phyloP scores from a whole-genome alignment of 1,140 invertebrate species.

The Homarus americanus region DNA sequence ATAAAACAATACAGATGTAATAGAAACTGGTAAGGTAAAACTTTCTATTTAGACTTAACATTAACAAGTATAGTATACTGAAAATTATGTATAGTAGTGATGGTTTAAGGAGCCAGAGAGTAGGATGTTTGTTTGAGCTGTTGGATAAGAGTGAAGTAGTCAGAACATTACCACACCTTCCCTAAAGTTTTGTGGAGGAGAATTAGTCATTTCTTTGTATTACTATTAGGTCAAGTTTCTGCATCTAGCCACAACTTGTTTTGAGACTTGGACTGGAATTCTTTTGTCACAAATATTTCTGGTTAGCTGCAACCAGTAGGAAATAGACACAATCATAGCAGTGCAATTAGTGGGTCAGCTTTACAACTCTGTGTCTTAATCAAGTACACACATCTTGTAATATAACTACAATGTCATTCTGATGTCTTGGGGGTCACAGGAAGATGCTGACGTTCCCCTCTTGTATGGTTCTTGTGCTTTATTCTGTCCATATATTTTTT shows the following conservation, averaged over 20 bases:
- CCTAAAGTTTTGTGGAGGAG: neutral
- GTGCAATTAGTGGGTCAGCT: slow-evolving; percentile 38
- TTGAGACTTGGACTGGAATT: neutral
- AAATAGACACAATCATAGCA: slow-evolving; percentile 49
- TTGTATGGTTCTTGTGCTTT: neutral
- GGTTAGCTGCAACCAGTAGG: slow-evolving; percentile 3
- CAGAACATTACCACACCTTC: neutral
- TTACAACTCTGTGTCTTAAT: slow-evolving; percentile 50
- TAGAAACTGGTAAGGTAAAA: no score
- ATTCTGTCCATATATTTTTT: no score
- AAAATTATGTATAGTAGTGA: no score
- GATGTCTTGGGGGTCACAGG: neutral
- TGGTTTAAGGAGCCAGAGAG: no score
- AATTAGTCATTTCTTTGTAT: neutral
- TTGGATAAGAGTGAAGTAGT: neutral
- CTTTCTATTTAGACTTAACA: no score
- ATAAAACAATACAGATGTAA: no score
- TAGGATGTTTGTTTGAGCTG: neutral
- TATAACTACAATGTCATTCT: slow-evolving; percentile 34
- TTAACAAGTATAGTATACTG: no score
- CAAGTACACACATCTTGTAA: slow-evolving; percentile 50
- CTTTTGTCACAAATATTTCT: slow-evolving; percentile 5
- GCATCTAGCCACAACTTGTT: neutral
- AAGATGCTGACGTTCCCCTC: neutral
- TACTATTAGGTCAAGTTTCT: neutral